These are phyloP conservation scores for Rhinopomastus cyanomelas DNA, from an alignment of 2,113 vertebrate genomes.

Conservation along the genomic window DNA sequence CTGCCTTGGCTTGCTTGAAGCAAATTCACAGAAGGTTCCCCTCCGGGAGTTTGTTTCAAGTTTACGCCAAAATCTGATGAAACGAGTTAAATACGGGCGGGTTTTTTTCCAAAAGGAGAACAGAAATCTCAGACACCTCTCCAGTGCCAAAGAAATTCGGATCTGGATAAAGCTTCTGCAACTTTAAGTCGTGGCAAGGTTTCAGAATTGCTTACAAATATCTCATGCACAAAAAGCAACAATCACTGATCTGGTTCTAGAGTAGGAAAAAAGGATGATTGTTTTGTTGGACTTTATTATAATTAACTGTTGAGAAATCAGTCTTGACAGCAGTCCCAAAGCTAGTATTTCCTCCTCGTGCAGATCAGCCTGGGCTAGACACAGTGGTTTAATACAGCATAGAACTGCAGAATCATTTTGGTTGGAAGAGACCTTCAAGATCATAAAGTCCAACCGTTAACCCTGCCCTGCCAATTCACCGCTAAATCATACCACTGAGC, in stretches of 20 bases:
- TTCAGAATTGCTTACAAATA: background rate
- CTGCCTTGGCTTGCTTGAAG: background rate
- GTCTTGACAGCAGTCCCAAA: background rate
- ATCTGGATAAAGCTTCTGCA: background rate
- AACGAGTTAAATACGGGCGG: background rate
- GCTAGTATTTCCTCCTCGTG: fast-evolving
- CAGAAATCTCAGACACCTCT: background rate
- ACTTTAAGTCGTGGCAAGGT: background rate
- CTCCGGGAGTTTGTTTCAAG: background rate
- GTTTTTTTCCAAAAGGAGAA: background rate
- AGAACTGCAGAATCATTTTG: too few relatives aligned
- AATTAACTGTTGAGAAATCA: background rate
- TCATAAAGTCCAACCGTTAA: too few relatives aligned
- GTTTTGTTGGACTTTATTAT: fast-evolving
- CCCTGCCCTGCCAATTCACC: too few relatives aligned
- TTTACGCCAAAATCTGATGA: background rate
- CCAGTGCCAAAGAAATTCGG: background rate
- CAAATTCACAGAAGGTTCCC: background rate
- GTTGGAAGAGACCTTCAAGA: too few relatives aligned
- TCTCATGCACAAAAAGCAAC: background rate
- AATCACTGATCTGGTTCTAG: background rate
- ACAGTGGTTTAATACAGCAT: background rate
- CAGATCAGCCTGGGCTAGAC: background rate
- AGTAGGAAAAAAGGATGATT: background rate
- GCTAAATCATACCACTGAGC: too few relatives aligned